Conservation (phyloP, 2,888 invertebrate genomes). For the Coenonympha arcania region DNA sequence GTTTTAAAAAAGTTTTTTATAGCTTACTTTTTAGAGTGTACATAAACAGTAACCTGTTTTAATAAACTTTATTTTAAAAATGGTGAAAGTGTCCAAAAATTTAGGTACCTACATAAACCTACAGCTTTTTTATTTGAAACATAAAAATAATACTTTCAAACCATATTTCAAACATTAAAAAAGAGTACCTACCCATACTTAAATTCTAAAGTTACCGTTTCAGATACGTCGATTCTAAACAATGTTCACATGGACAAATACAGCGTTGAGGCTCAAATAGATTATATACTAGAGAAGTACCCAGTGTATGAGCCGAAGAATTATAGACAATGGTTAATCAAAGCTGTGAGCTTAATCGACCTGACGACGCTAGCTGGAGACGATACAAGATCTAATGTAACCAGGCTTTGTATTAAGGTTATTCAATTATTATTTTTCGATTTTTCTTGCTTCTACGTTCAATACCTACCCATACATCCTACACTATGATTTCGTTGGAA, state of each 20-base stretch:
- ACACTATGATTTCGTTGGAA: too few relatives aligned
- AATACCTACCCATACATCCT: too few relatives aligned
- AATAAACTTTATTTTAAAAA: not conserved
- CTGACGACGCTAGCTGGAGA: slow-evolving; percentile 93
- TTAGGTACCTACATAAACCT: not conserved
- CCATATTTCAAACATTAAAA: not conserved
- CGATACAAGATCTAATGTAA: slow-evolving; percentile 84
- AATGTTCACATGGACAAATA: slow-evolving; percentile 48
- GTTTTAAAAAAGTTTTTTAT: too few relatives aligned
- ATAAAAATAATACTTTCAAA: too few relatives aligned
- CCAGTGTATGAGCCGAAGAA: slow-evolving; percentile 59
- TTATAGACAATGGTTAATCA: slow-evolving; percentile 83
- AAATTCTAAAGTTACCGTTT: slow-evolving; percentile 21
- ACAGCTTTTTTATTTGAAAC: not conserved
- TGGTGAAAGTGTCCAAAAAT: slow-evolving; percentile 1
- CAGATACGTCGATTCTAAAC: slow-evolving; percentile 39
- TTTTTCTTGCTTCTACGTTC: too few relatives aligned
- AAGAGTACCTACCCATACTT: too few relatives aligned
- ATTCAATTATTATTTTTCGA: too few relatives aligned
- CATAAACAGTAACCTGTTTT: too few relatives aligned
- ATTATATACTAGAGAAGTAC: slow-evolving; percentile 41
- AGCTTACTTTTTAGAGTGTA: too few relatives aligned
- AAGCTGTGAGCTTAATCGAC: slow-evolving; percentile 90
- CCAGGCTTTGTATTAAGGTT: slow-evolving; percentile 88
- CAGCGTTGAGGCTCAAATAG: slow-evolving; percentile 50